These are phyloP conservation scores for Malurus elegans DNA, from an alignment of 2,113 vertebrate genomes.

Conservation along the genomic window DNA sequence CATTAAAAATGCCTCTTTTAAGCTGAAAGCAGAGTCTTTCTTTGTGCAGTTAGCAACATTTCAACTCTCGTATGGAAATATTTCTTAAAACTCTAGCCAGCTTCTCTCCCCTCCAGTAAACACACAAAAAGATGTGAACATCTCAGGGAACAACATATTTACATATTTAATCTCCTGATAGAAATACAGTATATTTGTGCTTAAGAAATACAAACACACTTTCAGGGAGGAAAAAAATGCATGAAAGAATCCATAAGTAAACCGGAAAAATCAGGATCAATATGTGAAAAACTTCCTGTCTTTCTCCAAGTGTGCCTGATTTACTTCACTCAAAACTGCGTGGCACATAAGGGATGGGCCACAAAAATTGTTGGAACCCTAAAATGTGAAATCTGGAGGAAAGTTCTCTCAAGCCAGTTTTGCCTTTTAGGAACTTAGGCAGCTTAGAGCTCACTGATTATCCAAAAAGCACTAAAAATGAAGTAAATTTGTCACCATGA, in stretches of 20 bases:
- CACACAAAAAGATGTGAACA: background rate
- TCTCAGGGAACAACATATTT: background rate
- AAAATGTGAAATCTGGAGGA: background rate
- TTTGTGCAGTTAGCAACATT: background rate
- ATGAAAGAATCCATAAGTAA: background rate
- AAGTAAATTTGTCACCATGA: background rate
- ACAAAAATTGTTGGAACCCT: background rate
- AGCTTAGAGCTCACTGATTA: background rate
- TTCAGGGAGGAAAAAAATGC: background rate
- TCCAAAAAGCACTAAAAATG: background rate
- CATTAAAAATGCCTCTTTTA: background rate
- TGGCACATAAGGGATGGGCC: background rate
- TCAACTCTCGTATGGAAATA: background rate
- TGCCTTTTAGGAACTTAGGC: background rate
- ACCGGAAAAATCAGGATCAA: background rate
- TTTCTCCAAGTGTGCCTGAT: background rate
- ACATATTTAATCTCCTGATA: background rate
- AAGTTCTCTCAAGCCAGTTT: background rate
- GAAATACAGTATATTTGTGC: background rate
- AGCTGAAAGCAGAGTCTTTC: background rate
- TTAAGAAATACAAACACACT: background rate
- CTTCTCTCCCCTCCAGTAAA: background rate
- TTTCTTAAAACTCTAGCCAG: background rate
- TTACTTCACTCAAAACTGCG: background rate
- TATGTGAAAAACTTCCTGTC: rapidly evolving